Evolutionary conservation across 2,888 invertebrate genomes (phyloP).

Genomic region (Eupithecia abbreviata): DNA sequence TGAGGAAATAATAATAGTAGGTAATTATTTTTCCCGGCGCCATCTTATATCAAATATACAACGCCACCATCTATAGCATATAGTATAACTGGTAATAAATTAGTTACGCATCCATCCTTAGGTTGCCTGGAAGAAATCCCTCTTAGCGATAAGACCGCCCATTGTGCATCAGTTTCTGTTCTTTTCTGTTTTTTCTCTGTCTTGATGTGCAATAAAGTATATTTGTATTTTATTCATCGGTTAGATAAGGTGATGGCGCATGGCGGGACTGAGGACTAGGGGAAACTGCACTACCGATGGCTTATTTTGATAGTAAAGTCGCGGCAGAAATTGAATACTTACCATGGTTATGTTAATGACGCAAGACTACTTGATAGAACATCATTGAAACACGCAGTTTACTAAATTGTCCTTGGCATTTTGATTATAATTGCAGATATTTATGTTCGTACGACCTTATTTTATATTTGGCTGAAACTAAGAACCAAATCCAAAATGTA

Average conservation of each 20-base stretch:
- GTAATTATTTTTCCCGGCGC: background rate
- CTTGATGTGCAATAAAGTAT: background rate
- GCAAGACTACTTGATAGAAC: background rate
- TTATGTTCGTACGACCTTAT: background rate
- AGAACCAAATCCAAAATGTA: conserved; percentile 1
- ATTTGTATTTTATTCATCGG: too few relatives aligned
- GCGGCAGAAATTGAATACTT: background rate
- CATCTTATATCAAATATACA: background rate
- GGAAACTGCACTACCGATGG: background rate
- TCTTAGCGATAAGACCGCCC: too few relatives aligned
- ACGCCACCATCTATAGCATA: too few relatives aligned
- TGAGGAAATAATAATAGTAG: background rate
- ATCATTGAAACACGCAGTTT: background rate
- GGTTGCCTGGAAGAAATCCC: too few relatives aligned
- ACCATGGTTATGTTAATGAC: background rate
- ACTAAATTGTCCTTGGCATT: background rate
- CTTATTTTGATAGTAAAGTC: background rate
- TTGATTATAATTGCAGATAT: background rate
- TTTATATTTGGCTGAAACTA: background rate
- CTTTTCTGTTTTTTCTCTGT: too few relatives aligned
- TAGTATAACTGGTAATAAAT: too few relatives aligned
- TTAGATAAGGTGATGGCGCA: background rate
- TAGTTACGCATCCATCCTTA: too few relatives aligned
- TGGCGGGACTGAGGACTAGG: background rate
- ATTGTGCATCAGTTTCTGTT: too few relatives aligned